Evolutionary conservation across 30 jellyfish, hydroid and myxozoan genomes (phyloP).

Genomic region (Aurelia aurita complex sp. Pacific): DNA sequence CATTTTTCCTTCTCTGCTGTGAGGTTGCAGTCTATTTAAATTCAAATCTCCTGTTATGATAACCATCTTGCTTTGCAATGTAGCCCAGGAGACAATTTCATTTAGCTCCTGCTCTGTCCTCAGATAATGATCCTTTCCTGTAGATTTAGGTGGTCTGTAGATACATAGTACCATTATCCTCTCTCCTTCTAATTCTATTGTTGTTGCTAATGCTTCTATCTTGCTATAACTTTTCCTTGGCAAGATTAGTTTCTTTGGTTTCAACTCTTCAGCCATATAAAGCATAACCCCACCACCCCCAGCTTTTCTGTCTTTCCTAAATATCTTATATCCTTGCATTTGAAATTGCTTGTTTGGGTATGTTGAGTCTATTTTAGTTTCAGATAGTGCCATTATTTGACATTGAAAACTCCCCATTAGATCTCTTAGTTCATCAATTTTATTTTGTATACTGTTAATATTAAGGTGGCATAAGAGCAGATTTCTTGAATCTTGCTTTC

Average conservation of each 20-base stretch:
- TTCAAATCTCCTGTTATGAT: too few species aligned
- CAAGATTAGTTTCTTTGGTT: neutral
- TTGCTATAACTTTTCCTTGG: slow-evolving; percentile 9
- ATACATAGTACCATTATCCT: too few species aligned
- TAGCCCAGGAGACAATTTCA: slow-evolving; percentile 32
- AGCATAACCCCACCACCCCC: slow-evolving; percentile 19
- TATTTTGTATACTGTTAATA: slow-evolving; percentile 10
- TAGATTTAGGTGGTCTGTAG: slow-evolving; percentile 3
- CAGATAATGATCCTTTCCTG: slow-evolving; percentile 26
- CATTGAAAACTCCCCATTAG: slow-evolving; percentile 8
- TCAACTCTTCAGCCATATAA: slow-evolving; percentile 11
- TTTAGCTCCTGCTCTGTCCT: slow-evolving; percentile 31
- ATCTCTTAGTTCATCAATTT: neutral
- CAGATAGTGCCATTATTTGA: slow-evolving; percentile 15
- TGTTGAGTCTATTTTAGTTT: slow-evolving; percentile 9
- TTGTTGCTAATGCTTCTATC: slow-evolving; percentile 37
- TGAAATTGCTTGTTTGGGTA: slow-evolving; percentile 8
- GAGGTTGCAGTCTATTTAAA: slow-evolving; percentile 1
- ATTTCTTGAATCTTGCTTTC: slow-evolving; percentile 7
- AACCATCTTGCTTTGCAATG: neutral
- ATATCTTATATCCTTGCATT: slow-evolving; percentile 27
- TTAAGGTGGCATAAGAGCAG: slow-evolving; percentile 17
- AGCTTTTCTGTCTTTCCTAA: slow-evolving; percentile 2
- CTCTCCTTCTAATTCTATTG: slow-evolving; percentile 11
- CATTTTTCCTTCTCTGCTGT: slow-evolving; percentile 7